Percentiles rank a stretch among this genome's conserved stretches.
phyloP scores from a whole-genome alignment of 2,797 vertebrate species.

The Schizopygopsis malacanthus region DNA sequence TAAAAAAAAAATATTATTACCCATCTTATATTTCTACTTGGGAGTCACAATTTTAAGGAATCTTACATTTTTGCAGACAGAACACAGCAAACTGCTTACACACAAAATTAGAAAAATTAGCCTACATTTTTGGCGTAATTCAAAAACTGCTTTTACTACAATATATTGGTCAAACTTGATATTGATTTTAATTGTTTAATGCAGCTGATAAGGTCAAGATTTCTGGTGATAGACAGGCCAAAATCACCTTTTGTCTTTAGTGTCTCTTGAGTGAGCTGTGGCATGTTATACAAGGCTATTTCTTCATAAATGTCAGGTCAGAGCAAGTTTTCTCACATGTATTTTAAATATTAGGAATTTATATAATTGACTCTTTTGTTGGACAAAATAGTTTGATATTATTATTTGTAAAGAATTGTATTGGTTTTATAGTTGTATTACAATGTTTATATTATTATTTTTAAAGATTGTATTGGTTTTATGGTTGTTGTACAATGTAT shows the following conservation, averaged over 20 bases:
- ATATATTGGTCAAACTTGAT: background rate
- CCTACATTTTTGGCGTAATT: background rate
- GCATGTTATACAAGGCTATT: background rate
- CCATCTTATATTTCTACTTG: background rate
- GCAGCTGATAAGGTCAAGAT: background rate
- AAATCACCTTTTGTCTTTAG: background rate
- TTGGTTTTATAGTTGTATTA: too few species aligned
- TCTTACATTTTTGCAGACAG: background rate
- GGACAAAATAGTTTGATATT: background rate
- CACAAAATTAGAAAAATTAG: background rate
- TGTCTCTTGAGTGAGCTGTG: background rate
- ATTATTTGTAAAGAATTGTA: background rate
- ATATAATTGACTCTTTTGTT: background rate
- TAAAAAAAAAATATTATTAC: background rate
- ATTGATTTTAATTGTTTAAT: background rate
- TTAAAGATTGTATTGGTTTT: too few species aligned
- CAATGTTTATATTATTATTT: too few species aligned
- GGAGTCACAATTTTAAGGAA: background rate
- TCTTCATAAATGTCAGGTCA: constrained; percentile 7
- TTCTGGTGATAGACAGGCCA: background rate
- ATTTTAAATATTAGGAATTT: background rate
- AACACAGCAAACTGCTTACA: background rate
- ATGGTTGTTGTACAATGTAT: too few species aligned
- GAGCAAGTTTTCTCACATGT: background rate
- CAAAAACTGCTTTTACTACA: background rate